Base-by-base conservation (phyloP, 2,113 vertebrate genomes). In the Tretioscincus oriximinensis region DNA sequence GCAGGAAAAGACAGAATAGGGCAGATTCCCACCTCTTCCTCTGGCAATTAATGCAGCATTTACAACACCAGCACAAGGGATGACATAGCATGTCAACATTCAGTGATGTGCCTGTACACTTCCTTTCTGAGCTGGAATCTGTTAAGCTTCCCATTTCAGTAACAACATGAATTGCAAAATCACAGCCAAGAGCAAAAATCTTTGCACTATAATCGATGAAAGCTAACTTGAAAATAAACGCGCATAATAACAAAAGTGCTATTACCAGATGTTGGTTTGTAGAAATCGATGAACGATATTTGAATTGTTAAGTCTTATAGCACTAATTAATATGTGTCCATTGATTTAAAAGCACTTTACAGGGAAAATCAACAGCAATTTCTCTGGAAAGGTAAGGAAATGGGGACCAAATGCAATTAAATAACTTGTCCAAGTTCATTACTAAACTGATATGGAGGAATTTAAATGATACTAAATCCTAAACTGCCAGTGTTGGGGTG, bases 281-380 rank as follows among this genome's bases (percentile, higher is more conserved):
- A 31, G 51, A 68, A 58, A 69, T 69, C 49, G n/a, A 58, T 78
- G 29, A 7, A 67, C 16, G 6, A 21, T 35, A 58, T 41, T n/a
- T 69, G 51, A 70, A 16, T 12, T 70, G 67, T 70, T 41, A 61
- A 18, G 9, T 70, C 31, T 71, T 70, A 45, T 16, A 79, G 22
- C 16, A 45, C 77, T 71, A 79, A 63, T 70, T 47, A 79, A 78
- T 78, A 61, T 61, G n/a, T n/a, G 26, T 61, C 26, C 45, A 79
- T 71, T 79, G 67, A 79, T 79, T 60, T 35, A 45, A 79, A 70
- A 71, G 67, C 77, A 63, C 68, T 79, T 61, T 71, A 21, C 68
- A 70, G 26, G 21, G 28, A 41, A 61, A 70, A 61, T 7, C 66
- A 41, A 8, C 26, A 61, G 31, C 24, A 60, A 20, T 54, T 70